Evolutionary conservation across 2,888 invertebrate genomes (phyloP).

Genomic region (Notodonta dromedarius): DNA sequence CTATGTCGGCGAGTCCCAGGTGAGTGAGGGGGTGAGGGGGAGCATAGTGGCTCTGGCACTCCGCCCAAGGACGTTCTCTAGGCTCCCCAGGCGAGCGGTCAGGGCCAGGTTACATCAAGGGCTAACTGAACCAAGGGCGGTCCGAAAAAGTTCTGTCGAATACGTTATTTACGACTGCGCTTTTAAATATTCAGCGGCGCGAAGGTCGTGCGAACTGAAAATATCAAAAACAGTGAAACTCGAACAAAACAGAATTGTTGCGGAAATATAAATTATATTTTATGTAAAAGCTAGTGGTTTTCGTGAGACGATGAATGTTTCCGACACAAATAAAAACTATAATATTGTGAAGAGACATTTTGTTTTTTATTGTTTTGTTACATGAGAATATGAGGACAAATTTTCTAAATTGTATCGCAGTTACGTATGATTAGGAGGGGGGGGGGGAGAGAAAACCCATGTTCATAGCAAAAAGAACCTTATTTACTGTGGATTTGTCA

Average conservation of each 20-base stretch:
- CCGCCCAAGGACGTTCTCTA: slow-evolving; percentile 73
- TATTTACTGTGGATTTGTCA: slow-evolving; percentile 2
- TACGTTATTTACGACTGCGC: background rate
- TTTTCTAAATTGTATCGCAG: too few species aligned
- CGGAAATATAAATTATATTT: slow-evolving; percentile 1
- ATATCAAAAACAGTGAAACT: background rate
- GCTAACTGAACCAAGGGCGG: slow-evolving; percentile 32
- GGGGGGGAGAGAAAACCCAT: too few species aligned
- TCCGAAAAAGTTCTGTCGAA: background rate
- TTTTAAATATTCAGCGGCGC: background rate
- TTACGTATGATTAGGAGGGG: too few species aligned
- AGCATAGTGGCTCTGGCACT: slow-evolving; percentile 52
- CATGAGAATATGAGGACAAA: too few species aligned
- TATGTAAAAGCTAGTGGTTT: background rate
- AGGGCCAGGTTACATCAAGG: slow-evolving; percentile 57
- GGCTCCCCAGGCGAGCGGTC: slow-evolving; percentile 73
- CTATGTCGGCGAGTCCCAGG: slow-evolving; percentile 43
- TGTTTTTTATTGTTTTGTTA: background rate
- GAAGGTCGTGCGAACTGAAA: background rate
- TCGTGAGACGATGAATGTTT: background rate
- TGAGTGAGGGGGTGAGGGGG: slow-evolving; percentile 22
- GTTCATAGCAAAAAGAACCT: background rate
- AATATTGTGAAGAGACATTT: background rate
- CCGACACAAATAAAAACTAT: background rate
- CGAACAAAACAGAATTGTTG: slow-evolving; percentile 7